These are phyloP conservation scores for Drosophila rufa DNA, from an alignment of 1,140 invertebrate genomes.

Conservation along the genomic window DNA sequence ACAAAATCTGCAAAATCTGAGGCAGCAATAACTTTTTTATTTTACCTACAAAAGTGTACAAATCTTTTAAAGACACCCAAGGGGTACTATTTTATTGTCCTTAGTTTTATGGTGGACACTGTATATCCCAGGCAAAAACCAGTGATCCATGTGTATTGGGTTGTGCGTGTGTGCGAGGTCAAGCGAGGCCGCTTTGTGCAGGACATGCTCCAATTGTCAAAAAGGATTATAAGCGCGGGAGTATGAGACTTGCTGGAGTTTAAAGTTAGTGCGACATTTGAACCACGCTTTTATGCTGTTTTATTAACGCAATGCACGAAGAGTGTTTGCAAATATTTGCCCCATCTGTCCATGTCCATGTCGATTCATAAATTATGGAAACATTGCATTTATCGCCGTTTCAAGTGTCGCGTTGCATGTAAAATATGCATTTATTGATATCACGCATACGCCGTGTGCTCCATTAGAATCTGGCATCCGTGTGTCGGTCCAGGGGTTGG, in stretches of 20 bases:
- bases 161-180: conserved; percentile 5
- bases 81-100: not conserved
- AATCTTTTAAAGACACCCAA: no score
- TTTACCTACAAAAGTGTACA: no score
- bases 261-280: conserved; percentile 41
- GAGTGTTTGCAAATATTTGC: conserved; percentile 56
- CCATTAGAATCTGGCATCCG: conserved; percentile 34
- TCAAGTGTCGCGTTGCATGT: conserved; percentile 44
- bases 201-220: conserved; percentile 1
- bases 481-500: not conserved
- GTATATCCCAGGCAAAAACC: not conserved
- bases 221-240: conserved; percentile 17
- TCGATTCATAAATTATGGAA: conserved; percentile 66
- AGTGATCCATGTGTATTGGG: conserved; percentile 18
- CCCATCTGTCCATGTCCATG: conserved; percentile 48
- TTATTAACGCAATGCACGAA: conserved; percentile 62
- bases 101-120: not conserved
- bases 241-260: conserved; percentile 3
- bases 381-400: conserved; percentile 59
- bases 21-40: no score
- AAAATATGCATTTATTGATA: conserved; percentile 58
- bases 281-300: conserved; percentile 33
- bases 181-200: conserved; percentile 26
- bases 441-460: conserved; percentile 68
- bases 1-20: no score